Evolutionary conservation across 2,888 invertebrate species (phyloP), one percentile per base, ranked within the genome.

Genomic region (Lapara coniferarum): DNA sequence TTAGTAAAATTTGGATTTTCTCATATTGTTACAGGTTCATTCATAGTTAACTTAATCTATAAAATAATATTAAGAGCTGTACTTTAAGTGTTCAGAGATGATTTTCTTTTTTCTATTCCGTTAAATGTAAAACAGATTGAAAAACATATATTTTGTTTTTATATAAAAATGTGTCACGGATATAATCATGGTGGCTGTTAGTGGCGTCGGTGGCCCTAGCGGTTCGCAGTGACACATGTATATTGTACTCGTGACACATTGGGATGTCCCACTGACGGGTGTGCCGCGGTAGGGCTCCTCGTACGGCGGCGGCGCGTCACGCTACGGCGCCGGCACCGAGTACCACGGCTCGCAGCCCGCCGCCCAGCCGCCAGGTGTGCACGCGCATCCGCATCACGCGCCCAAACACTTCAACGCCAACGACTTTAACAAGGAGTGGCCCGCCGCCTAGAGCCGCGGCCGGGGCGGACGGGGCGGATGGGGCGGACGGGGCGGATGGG

Each of bases 381-480:
- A 92, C 85, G 79, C 87, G 75, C 91, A 89, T 75, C 92, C 93
- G 91, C 93, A 94, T 81, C 94, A 93, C 92, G 93, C 94, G 88
- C 94, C 92, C 89, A 94, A 94, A 92, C 94, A 94, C 91, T 94
- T 93, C 93, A 85, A 77, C 85, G 84, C 89, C 86, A 89, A 87
- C 89, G 94, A 94, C 87, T 93, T 93, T 90, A 90, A 86, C 92
- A 94, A 94, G 93, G 94, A 94, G 91, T 94, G 94, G 94, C 93
- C 93, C 79, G 91, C 93, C 90, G 93, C 94, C 79, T 94, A 94
- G 82, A 72, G 73, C 19, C 67, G 66, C 69, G 12, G 25, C 66
- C 37, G 58, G 25, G 25, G 25, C 25, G 25, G 25, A 25, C 2
- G 25, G 25, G 25, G 25, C 25, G 25, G 25, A 25, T 2, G 25